Conservation (phyloP, 2,797 vertebrate genomes). For the Sebastolobus alascanus region DNA sequence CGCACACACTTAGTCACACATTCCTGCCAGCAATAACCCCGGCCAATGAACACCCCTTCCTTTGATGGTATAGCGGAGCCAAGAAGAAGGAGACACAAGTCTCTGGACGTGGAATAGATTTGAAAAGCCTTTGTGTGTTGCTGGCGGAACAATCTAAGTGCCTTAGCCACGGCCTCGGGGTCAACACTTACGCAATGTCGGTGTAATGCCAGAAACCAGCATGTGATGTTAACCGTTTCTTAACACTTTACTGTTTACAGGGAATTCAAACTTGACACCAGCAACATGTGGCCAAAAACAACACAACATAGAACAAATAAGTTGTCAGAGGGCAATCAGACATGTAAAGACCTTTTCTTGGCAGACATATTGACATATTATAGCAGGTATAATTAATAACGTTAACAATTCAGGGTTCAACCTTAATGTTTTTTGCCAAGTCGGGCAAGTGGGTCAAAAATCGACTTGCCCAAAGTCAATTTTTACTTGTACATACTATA, state of each 20-base stretch:
- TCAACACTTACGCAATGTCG: conserved; percentile 67
- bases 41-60: conserved; percentile 63
- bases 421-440: no score
- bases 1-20: conserved; percentile 74
- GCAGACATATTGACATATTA: background rate
- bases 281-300: conserved; percentile 1
- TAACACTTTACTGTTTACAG: background rate
- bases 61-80: conserved; percentile 68
- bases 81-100: conserved; percentile 58
- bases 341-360: conserved; percentile 8
- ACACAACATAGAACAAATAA: background rate
- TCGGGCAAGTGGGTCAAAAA: no score
- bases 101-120: conserved; percentile 55
- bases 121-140: conserved; percentile 61
- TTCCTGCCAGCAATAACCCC: conserved; percentile 57
- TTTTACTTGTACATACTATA: no score
- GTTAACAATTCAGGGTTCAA: no score
- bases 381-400: conserved; percentile 21
- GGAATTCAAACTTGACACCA: conserved; percentile 10
- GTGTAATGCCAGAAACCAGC: conserved; percentile 63
- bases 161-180: conserved; percentile 55
- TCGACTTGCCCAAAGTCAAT: no score
- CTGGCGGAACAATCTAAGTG: conserved; percentile 51
- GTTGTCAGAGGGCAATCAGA: conserved; percentile 1
- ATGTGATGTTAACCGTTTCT: conserved; percentile 31